Percentiles rank a stretch among this genome's conserved stretches.
Conservation (phyloP, 92 coral and sea anemone species). For the Actinernus sp. region DNA sequence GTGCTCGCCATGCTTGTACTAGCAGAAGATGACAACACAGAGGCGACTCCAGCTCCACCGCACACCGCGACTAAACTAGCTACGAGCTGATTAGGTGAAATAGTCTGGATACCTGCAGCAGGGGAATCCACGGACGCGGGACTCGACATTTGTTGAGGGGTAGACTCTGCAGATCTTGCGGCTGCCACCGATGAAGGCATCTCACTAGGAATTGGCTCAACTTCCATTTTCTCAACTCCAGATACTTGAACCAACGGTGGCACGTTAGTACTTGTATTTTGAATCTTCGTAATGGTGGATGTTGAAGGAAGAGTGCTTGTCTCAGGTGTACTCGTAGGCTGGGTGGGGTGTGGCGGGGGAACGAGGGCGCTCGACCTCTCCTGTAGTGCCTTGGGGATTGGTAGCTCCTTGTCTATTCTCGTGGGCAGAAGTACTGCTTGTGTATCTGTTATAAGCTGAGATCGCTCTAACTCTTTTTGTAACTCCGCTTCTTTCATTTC, state of each 20-base stretch:
- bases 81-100: slow-evolving; percentile 70
- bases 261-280: background rate
- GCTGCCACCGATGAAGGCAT: background rate
- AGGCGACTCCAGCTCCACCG: slow-evolving; percentile 39
- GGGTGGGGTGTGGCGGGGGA: slow-evolving; percentile 35
- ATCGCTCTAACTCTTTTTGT: background rate
- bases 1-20: slow-evolving; percentile 1
- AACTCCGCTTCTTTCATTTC: background rate
- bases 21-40: slow-evolving; percentile 11
- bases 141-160: slow-evolving; percentile 17
- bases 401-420: slow-evolving; percentile 22
- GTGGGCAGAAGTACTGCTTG: background rate
- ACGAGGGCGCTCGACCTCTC: slow-evolving; percentile 65
- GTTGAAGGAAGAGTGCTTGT: background rate
- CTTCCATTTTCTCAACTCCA: slow-evolving; percentile 34
- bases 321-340: background rate
- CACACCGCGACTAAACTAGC: slow-evolving; percentile 84
- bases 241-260: background rate
- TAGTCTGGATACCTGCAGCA: slow-evolving; percentile 43
- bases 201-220: background rate
- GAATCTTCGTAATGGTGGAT: background rate
- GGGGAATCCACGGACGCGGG: slow-evolving; percentile 31
- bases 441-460: background rate
- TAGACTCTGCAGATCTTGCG: slow-evolving; percentile 1
- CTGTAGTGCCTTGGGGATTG: slow-evolving; percentile 58